These are phyloP conservation scores for Nestor notabilis DNA, from an alignment of 2,113 vertebrate species.

Conservation along the genomic window DNA sequence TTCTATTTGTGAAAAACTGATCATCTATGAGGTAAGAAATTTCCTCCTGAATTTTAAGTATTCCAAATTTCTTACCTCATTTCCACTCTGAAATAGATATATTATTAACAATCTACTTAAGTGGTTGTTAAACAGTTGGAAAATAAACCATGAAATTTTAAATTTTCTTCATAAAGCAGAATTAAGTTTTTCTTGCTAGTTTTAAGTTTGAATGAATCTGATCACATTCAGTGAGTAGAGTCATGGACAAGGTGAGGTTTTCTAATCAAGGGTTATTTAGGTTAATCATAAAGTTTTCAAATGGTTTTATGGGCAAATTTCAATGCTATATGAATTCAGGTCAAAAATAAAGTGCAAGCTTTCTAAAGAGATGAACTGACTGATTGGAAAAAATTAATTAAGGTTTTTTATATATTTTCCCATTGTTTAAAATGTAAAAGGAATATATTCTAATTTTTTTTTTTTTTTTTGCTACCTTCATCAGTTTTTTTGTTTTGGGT, in stretches of 20 bases:
- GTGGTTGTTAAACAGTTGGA: no score
- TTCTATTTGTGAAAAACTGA: neutral
- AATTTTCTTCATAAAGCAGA: neutral
- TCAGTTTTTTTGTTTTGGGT: neutral
- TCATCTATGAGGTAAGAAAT: neutral
- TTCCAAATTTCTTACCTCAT: neutral
- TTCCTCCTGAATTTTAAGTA: neutral
- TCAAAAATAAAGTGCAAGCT: neutral
- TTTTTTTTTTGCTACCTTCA: neutral
- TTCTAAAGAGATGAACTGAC: neutral
- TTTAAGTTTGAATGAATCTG: neutral
- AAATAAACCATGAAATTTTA: neutral
- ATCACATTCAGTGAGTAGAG: neutral
- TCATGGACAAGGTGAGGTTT: neutral
- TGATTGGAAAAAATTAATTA: accelerated
- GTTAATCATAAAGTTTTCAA: neutral
- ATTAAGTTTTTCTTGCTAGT: neutral
- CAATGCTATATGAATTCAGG: accelerated
- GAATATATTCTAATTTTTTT: neutral
- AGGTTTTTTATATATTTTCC: neutral
- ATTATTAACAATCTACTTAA: neutral
- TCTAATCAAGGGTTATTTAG: neutral
- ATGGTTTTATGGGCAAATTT: neutral
- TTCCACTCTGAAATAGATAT: neutral
- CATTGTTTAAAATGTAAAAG: neutral